phyloP scores from a whole-genome alignment of 1,140 invertebrate species.

The Calephelis nemesis region DNA sequence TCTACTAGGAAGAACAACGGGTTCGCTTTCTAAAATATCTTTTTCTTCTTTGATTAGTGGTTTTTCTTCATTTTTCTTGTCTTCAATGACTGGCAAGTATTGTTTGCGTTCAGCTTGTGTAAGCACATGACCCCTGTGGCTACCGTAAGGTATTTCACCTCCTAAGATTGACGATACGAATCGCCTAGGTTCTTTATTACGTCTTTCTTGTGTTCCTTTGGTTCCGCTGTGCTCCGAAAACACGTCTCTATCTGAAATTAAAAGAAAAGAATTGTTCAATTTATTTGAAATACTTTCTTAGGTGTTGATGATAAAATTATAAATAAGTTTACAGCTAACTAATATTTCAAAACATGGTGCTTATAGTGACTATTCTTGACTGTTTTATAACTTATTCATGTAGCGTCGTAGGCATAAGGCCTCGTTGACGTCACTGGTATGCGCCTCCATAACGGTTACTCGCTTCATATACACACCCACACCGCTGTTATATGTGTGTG shows the following conservation, averaged over 20 bases:
- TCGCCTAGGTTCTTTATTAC: constrained; percentile 78
- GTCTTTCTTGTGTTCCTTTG: constrained; percentile 51
- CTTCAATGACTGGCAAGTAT: constrained; percentile 83
- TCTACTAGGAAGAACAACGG: constrained; percentile 71
- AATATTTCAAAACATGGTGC: constrained; percentile 20
- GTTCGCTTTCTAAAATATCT: constrained; percentile 60
- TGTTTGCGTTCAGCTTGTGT: constrained; percentile 89
- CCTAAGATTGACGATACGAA: constrained; percentile 89
- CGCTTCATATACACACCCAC: constrained; percentile 62
- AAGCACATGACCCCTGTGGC: constrained; percentile 84
- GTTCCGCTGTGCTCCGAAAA: constrained; percentile 62
- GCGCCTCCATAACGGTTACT: constrained; percentile 75
- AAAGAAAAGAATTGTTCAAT: constrained; percentile 31
- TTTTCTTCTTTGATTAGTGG: constrained; percentile 73
- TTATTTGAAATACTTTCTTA: constrained; percentile 5
- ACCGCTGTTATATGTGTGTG: constrained; percentile 40
- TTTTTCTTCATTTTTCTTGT: constrained; percentile 67
- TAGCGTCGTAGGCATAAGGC: constrained; percentile 63
- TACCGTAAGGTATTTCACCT: constrained; percentile 87
- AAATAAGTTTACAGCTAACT: constrained; percentile 14
- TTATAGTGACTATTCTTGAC: constrained; percentile 44
- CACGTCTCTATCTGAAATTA: constrained; percentile 72
- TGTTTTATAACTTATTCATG: constrained; percentile 65
- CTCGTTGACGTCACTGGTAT: constrained; percentile 76
- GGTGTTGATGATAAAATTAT: constrained; percentile 18